Evolutionary conservation across 2,113 vertebrate genomes (phyloP).

Genomic region (Syngnathus floridae): DNA sequence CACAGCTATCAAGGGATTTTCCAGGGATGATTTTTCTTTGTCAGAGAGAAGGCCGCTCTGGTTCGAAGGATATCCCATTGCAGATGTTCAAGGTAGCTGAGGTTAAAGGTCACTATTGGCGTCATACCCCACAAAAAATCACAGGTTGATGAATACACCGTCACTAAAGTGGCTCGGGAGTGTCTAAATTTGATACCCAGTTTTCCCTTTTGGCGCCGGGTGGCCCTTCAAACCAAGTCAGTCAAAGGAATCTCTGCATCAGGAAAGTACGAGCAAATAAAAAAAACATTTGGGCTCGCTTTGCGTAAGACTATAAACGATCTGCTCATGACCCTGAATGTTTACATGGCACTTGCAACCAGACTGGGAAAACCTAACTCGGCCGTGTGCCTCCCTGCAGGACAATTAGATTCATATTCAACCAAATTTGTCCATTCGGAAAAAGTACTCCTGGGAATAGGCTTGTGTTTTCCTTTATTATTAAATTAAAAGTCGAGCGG

Average conservation of each 20-base stretch:
- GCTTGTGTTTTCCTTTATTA: slow-evolving; percentile 48
- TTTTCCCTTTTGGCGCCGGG: not conserved
- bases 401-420: slow-evolving; percentile 47
- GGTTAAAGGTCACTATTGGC: not conserved
- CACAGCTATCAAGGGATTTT: not conserved
- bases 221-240: not conserved
- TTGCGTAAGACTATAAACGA: slow-evolving; percentile 34
- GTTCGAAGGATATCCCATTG: not conserved
- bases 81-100: not conserved
- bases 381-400: slow-evolving; percentile 32
- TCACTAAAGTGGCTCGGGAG: too few relatives aligned
- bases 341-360: slow-evolving; percentile 38
- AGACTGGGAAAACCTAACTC: slow-evolving; percentile 44
- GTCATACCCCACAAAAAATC: not conserved
- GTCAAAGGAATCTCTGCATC: not conserved
- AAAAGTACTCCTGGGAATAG: slow-evolving; percentile 37
- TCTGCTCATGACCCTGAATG: slow-evolving; percentile 39
- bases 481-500: slow-evolving; percentile 49
- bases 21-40: not conserved
- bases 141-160: not conserved
- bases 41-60: not conserved
- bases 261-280: not conserved
- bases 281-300: slow-evolving; percentile 21
- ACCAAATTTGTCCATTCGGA: slow-evolving; percentile 26
- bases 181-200: not conserved